Evolutionary conservation across 2,113 vertebrate species (phyloP).

Genomic region (Nothocercus julius): DNA sequence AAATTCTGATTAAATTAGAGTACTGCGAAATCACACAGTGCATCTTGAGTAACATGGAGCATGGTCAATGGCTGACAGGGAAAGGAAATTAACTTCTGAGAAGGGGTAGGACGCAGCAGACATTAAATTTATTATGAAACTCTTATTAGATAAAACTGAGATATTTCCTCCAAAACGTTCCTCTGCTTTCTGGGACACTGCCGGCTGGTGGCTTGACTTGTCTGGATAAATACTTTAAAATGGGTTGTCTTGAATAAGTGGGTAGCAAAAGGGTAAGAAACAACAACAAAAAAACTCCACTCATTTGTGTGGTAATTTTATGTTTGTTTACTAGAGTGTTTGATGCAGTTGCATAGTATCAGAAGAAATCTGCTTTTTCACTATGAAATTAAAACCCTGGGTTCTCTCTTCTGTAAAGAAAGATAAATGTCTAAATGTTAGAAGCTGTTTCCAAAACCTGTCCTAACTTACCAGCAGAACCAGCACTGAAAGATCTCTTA

Average conservation of each 20-base stretch:
- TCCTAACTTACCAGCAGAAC: neutral
- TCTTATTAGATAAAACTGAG: neutral
- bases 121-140: neutral
- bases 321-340: neutral
- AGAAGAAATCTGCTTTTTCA: neutral
- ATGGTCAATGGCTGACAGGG: neutral
- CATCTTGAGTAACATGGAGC: neutral
- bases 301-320: neutral
- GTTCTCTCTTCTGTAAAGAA: neutral
- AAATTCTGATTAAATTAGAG: neutral
- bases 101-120: neutral
- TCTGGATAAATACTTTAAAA: neutral
- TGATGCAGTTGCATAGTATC: neutral
- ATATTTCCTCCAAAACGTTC: neutral
- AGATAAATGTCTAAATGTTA: neutral
- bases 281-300: neutral
- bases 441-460: neutral
- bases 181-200: neutral
- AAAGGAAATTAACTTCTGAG: neutral
- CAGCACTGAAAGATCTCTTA: rapidly evolving
- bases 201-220: neutral
- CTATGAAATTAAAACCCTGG: neutral
- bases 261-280: neutral
- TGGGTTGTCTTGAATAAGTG: neutral
- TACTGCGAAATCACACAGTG: neutral